These are phyloP conservation scores for Corvus cornix DNA, from an alignment of 2,113 vertebrate species.

Conservation along the genomic window DNA sequence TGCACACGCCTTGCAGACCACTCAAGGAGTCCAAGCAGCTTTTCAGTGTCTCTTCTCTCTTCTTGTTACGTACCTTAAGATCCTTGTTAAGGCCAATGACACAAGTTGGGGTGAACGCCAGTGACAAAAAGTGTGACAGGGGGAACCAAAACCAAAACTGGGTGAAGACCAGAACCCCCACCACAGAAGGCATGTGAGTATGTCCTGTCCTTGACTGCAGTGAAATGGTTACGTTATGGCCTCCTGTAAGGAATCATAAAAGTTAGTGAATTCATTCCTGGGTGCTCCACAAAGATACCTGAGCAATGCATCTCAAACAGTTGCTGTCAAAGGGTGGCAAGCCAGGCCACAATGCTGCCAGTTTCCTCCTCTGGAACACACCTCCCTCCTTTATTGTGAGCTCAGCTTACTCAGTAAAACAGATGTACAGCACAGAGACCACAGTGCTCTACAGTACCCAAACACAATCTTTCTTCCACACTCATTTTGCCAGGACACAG, in stretches of 20 bases:
- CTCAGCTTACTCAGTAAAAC: background rate
- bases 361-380: background rate
- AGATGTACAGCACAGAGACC: accelerated
- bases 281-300: background rate
- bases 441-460: background rate
- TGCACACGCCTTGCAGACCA: background rate
- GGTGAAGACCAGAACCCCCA: constrained; percentile 96
- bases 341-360: background rate
- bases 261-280: background rate
- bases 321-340: background rate
- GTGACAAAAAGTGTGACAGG: constrained; percentile 93
- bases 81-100: constrained; percentile 99
- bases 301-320: background rate
- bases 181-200: constrained; percentile 98
- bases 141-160: constrained; percentile 99
- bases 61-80: constrained; percentile 84
- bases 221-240: constrained; percentile 96
- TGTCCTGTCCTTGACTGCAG: constrained; percentile 98
- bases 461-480: accelerated
- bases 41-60: background rate
- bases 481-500: background rate
- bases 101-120: constrained; percentile 97
- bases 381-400: background rate
- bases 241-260: constrained; percentile 75
- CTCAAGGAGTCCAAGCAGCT: background rate